Evolutionary conservation across 1,140 invertebrate genomes (phyloP), one percentile per base, ranked within the genome.

Genomic region (Drosophila ambigua): DNA sequence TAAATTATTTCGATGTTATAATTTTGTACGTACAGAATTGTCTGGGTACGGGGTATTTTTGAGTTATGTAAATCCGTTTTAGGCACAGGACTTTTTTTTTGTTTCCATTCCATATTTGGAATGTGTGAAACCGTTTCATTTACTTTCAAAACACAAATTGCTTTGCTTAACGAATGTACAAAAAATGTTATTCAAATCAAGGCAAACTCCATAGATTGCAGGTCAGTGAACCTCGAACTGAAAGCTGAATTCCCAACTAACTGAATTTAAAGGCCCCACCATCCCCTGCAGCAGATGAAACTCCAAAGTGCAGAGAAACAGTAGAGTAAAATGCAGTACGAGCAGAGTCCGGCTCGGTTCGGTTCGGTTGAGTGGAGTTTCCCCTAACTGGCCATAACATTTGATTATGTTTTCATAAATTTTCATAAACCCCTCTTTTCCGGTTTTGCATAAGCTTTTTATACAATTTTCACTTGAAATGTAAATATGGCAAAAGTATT

Each of bases 361-460:
- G 9, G n/a, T 26, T 15, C 16, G 46, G 43, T 39, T 58, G 15
- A 39, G 39, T 65, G 28, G 50, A 69, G 46, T 49, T 72, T 43
- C 41, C 50, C 52, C 59, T 43, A 74, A 74, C 60, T 55, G 61
- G 71, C 61, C 53, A 67, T 75, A 74, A 75, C 61, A 75, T 75
- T 79, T 73, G 74, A 79, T 85, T 85, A 77, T 60, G 77, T 72
- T 63, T 72, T 79, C 58, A 66, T 66, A 67, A 62, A 79, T 66
- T 59, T 78, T 59, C 24, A 63, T 52, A 79, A 78, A 58, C 51
- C 59, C 59, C 52, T 64, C 54, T 54, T 69, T 57, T 59, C 69
- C 68, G 58, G 43, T 68, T 65, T 57, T 65, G 48, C 44, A 69
- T 75, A 79, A 79, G 71, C 63, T 55, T 80, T 79, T 79, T 67